A percentile compares a stretch with the other conserved stretches of the same genome.
Conservation (phyloP, 1,140 invertebrate genomes). For the Akabosia matsudoensis region DNA sequence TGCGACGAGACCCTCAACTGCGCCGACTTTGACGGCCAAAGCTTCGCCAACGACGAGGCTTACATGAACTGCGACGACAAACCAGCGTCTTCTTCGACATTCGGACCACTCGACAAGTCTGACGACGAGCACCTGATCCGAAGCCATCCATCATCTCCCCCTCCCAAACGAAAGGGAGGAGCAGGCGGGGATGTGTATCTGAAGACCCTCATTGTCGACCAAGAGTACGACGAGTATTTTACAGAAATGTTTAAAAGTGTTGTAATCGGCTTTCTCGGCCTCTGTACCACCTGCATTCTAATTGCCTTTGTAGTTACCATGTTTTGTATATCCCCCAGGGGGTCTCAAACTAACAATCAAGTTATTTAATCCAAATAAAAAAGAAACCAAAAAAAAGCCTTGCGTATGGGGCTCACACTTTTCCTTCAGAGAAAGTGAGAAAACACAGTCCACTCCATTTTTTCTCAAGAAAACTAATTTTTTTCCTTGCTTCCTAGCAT, state of each 20-base stretch:
- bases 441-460: no score
- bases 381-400: no score
- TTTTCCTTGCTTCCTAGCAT: no score
- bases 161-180: neutral
- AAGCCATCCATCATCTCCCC: neutral
- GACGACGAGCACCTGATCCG: neutral
- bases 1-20: slow-evolving; percentile 29
- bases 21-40: neutral
- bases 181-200: neutral
- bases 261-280: neutral
- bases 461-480: no score
- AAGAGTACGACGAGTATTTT: slow-evolving; percentile 15
- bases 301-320: slow-evolving; percentile 11
- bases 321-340: no score
- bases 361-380: no score
- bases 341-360: no score
- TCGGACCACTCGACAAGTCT: neutral
- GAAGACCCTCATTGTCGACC: slow-evolving; percentile 4
- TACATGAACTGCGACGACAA: neutral
- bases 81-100: neutral
- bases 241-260: slow-evolving; percentile 16
- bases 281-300: slow-evolving; percentile 8
- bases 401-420: no score
- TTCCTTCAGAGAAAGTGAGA: no score
- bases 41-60: neutral